These are phyloP conservation scores for Drosophila dunni DNA, from an alignment of 1,140 invertebrate species.

Conservation along the genomic window DNA sequence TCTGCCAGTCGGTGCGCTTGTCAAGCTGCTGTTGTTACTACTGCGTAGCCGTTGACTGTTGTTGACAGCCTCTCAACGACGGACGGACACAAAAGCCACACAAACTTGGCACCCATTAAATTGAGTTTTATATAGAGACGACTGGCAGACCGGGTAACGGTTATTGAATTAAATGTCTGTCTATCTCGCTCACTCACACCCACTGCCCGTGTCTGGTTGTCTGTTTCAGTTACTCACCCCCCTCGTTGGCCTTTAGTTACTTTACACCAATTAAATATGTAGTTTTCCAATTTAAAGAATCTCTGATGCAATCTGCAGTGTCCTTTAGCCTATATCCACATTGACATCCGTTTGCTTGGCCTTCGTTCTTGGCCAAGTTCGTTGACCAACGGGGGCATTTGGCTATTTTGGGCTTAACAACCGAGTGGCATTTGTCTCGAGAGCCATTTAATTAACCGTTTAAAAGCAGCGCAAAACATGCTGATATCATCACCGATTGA, in stretches of 20 bases:
- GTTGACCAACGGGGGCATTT: slow-evolving; percentile 11
- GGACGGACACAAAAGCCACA: slow-evolving; percentile 42
- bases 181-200: neutral
- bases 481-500: slow-evolving; percentile 9
- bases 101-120: slow-evolving; percentile 70
- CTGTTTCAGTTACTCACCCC: neutral
- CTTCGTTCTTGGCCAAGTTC: slow-evolving; percentile 4
- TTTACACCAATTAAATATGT: slow-evolving; percentile 47
- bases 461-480: slow-evolving; percentile 28
- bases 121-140: slow-evolving; percentile 75
- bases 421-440: slow-evolving; percentile 29
- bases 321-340: slow-evolving; percentile 2
- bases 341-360: neutral
- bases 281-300: slow-evolving; percentile 46
- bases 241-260: slow-evolving; percentile 10
- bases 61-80: slow-evolving; percentile 62
- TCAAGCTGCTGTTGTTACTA: slow-evolving; percentile 8
- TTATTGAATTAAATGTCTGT: slow-evolving; percentile 69
- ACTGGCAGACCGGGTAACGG: slow-evolving; percentile 51
- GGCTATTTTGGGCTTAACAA: slow-evolving; percentile 30
- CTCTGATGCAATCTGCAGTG: slow-evolving; percentile 3
- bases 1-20: neutral
- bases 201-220: neutral
- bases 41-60: slow-evolving; percentile 51
- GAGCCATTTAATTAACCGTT: slow-evolving; percentile 23